Evolutionary conservation across 2,113 vertebrate species (phyloP), one percentile per base, ranked within the genome.

Genomic region (Tachysurus fulvidraco): DNA sequence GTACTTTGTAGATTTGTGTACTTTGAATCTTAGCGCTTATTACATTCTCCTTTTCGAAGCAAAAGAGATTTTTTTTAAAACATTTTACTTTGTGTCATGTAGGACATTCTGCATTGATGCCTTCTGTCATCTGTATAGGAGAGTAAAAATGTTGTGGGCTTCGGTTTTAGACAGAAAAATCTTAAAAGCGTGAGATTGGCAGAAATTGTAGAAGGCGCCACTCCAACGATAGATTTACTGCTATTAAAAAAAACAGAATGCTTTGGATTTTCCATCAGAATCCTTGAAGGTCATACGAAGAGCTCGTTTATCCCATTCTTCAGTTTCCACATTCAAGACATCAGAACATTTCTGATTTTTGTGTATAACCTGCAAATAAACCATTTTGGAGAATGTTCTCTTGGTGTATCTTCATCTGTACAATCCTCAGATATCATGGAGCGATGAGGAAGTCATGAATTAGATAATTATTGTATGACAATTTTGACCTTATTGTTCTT

Each of bases 31-130:
- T 69, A 44, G 77, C 82, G 62, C 46, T 85, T 79, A 19, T 11
- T 57, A 25, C 81, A 44, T 88, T 60, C 57, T 82, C 36, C 55
- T 84, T 79, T 79, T 78, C 28, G 46, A 78, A 41, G 67, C 65
- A 69, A 54, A 57, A 83, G 73, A 88, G 30, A 62, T 62, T 54
- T 84, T 81, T 86, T 77, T 88, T 23, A 3, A 67, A 25, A 77
- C 46, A 1, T 60, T 36, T 36, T 60, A 57, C 81, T 50, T 54
- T 28, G 57, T 76, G 25, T 84, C 78, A 89, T 52, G 81, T 65
- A 65, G 36, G 71, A 78, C 30, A 54, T 12, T 1, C 41, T 78
- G 69, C 73, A 88, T 73, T 71, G 57, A 88, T 17, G 59, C 14
- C 73, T 71, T 65, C 28, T 74, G 67, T 10, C 25, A 30, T 54